These are phyloP conservation scores for Oreochromis spilurus DNA, from an alignment of 2,113 vertebrate species.

Conservation along the genomic window DNA sequence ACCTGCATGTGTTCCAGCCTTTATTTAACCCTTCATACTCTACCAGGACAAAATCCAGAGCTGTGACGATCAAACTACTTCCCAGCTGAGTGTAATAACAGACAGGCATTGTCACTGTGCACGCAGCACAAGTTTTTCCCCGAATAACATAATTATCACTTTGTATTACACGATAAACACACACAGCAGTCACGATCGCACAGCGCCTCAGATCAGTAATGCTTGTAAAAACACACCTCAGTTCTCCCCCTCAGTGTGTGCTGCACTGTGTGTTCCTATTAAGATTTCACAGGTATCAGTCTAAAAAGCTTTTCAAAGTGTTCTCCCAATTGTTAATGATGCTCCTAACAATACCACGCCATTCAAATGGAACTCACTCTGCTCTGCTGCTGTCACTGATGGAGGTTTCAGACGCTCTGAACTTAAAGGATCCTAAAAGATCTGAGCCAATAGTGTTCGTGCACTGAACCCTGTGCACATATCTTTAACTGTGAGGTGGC, in stretches of 20 bases:
- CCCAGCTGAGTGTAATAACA: not conserved
- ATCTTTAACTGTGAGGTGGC: not conserved
- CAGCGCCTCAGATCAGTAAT: not conserved
- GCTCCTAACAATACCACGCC: not conserved
- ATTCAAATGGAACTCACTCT: not conserved
- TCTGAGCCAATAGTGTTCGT: not conserved
- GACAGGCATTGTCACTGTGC: not conserved
- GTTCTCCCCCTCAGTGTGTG: not conserved
- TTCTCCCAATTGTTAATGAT: not conserved
- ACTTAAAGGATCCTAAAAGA: not conserved
- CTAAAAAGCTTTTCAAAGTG: not conserved
- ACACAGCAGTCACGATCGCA: not conserved
- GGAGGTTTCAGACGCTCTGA: not conserved
- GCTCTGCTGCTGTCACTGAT: not conserved
- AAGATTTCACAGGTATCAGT: conserved; percentile 2
- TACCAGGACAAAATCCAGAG: not conserved
- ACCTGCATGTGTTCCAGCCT: not conserved
- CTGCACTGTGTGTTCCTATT: conserved; percentile 9
- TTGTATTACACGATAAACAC: not conserved
- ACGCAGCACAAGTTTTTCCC: not conserved
- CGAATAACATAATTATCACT: not conserved
- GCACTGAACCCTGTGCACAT: not conserved
- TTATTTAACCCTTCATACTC: not conserved
- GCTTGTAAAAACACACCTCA: not conserved
- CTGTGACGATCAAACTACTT: not conserved